phyloP scores from a whole-genome alignment of 2,888 invertebrate genomes.

The Drosophila nr. perissopoda region DNA sequence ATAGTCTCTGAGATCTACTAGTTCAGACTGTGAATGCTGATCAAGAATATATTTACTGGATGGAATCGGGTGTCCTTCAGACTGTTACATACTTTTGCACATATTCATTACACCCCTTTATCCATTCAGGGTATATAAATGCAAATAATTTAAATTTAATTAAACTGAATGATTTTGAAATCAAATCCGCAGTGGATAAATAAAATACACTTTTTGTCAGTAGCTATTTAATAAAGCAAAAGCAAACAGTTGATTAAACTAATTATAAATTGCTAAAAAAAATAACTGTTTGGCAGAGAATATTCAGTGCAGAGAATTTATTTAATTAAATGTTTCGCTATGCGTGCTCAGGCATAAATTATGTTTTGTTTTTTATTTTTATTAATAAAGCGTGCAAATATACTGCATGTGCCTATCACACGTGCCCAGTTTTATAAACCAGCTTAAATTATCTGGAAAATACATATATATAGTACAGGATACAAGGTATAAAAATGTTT shows the following conservation, averaged over 20 bases:
- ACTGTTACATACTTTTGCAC: neutral
- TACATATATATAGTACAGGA: neutral
- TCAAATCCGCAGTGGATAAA: neutral
- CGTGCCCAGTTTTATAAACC: neutral
- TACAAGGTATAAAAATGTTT: slow-evolving; percentile 1
- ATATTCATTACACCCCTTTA: neutral
- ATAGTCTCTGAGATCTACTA: neutral
- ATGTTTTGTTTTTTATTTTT: neutral
- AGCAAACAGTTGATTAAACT: neutral
- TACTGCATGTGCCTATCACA: neutral
- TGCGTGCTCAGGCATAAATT: neutral
- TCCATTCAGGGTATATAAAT: neutral
- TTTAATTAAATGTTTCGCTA: neutral
- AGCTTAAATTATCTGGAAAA: neutral
- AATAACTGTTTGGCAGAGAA: neutral
- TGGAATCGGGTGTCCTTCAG: neutral
- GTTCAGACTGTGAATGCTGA: neutral
- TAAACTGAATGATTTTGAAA: neutral
- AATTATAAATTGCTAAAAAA: neutral
- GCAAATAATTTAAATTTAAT: neutral
- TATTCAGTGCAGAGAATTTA: neutral
- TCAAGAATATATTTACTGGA: neutral
- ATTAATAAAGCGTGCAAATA: neutral
- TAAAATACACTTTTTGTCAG: neutral
- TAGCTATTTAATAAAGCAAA: neutral